phyloP scores from a whole-genome alignment of 2,888 invertebrate species.

The Furcula furcula region DNA sequence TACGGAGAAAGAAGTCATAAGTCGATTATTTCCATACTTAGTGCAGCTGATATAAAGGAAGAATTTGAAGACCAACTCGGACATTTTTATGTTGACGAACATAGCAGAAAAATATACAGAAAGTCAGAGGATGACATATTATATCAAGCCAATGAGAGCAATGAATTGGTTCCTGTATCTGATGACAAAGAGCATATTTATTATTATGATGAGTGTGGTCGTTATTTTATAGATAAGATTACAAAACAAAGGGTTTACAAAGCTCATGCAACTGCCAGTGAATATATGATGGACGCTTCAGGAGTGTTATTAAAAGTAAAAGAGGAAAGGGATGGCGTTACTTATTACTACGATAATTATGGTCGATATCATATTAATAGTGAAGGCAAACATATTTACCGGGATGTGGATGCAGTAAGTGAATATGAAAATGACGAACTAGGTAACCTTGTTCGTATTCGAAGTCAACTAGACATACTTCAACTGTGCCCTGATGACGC shows the following conservation, averaged over 20 bases:
- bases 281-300: constrained; percentile 68
- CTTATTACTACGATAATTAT: constrained; percentile 66
- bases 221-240: constrained; percentile 58
- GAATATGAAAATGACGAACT: constrained; percentile 75
- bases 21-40: constrained; percentile 69
- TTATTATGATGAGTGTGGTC: constrained; percentile 71
- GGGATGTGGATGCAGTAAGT: constrained; percentile 58
- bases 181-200: constrained; percentile 62
- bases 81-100: constrained; percentile 58
- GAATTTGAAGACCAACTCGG: constrained; percentile 67
- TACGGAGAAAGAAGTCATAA: constrained; percentile 56
- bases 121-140: constrained; percentile 46
- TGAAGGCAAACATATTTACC: constrained; percentile 67
- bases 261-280: constrained; percentile 61
- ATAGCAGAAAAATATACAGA: constrained; percentile 69
- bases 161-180: constrained; percentile 57
- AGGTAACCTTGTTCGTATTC: constrained; percentile 71
- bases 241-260: constrained; percentile 65
- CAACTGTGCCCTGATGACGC: constrained; percentile 61
- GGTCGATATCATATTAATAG: constrained; percentile 67
- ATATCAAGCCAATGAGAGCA: constrained; percentile 63
- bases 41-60: constrained; percentile 60
- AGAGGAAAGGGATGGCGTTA: constrained; percentile 58
- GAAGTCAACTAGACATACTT: constrained; percentile 58
- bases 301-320: constrained; percentile 63